A percentile compares a stretch with the other conserved stretches of the same genome.
phyloP scores from a whole-genome alignment of 2,797 vertebrate genomes.

The Salarias fasciatus region DNA sequence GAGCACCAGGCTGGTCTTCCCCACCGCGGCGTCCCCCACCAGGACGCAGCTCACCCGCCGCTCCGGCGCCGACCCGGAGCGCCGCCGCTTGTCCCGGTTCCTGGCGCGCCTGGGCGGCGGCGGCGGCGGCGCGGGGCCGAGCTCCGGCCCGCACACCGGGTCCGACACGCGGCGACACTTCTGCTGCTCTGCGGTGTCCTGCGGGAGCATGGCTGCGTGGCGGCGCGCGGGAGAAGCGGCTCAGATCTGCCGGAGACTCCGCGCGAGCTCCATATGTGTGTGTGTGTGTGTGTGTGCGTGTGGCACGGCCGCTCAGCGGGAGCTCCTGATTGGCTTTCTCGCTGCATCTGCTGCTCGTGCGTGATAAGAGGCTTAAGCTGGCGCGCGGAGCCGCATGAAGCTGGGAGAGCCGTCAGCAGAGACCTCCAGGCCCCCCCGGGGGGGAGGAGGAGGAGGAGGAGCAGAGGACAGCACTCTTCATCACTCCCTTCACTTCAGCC shows the following conservation, averaged over 20 bases:
- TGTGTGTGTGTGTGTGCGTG: background rate
- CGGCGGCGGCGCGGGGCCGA: slow-evolving; percentile 27
- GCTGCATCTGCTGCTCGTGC: slow-evolving; percentile 62
- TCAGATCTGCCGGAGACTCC: background rate
- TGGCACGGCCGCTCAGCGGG: slow-evolving; percentile 44
- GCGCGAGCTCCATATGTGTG: slow-evolving; percentile 27
- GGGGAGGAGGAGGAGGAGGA: too few species aligned
- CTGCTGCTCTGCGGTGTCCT: slow-evolving; percentile 47
- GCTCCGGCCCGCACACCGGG: slow-evolving; percentile 33
- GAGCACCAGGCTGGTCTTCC: slow-evolving; percentile 92
- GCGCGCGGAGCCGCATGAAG: slow-evolving; percentile 51
- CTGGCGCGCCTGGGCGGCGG: slow-evolving; percentile 31
- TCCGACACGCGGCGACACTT: slow-evolving; percentile 59
- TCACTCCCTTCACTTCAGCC: too few species aligned
- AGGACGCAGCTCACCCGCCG: slow-evolving; percentile 90
- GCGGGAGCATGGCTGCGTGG: slow-evolving; percentile 61
- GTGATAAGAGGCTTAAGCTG: slow-evolving; percentile 76
- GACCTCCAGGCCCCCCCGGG: too few species aligned
- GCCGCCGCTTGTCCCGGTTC: slow-evolving; percentile 57
- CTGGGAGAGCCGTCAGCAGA: too few species aligned
- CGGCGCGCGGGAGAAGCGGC: background rate
- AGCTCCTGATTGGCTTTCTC: slow-evolving; percentile 67
- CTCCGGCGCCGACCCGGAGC: slow-evolving; percentile 72
- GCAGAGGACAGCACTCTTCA: too few species aligned
- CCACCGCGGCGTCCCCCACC: slow-evolving; percentile 91